Percentiles rank a stretch among this genome's conserved stretches.
phyloP scores from a whole-genome alignment of 2,888 invertebrate genomes.

The Sicus ferrugineus region DNA sequence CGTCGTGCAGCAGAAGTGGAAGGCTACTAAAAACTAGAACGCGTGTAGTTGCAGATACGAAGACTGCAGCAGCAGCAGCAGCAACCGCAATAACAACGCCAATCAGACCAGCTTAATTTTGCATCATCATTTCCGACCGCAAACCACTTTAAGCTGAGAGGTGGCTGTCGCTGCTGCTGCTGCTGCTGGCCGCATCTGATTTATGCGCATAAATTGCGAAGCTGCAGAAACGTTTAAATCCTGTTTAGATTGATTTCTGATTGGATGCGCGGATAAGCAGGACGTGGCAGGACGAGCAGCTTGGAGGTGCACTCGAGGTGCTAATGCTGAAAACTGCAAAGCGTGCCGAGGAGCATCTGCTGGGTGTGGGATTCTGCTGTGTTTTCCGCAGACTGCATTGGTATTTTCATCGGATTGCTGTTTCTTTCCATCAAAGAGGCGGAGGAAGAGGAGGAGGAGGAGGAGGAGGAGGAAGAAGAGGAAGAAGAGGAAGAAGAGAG shows the following conservation, averaged over 20 bases:
- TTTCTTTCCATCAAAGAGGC: background rate
- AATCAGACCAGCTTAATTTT: conserved; percentile 12
- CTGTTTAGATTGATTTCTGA: conserved; percentile 25
- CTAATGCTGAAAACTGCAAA: background rate
- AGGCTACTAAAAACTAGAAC: background rate
- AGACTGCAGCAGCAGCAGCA: background rate
- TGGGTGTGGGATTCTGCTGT: background rate
- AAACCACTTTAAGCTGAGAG: conserved; percentile 8
- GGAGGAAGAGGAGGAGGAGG: background rate
- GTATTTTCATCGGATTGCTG: background rate
- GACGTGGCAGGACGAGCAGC: background rate
- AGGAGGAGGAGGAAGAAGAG: background rate
- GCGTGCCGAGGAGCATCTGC: background rate
- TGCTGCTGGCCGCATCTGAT: conserved; percentile 8
- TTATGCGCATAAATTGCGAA: conserved; percentile 21
- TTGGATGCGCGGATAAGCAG: conserved; percentile 20
- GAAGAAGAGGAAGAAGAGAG: background rate
- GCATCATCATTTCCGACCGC: conserved; percentile 9
- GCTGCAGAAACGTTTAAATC: conserved; percentile 12
- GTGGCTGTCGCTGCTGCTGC: conserved; percentile 22
- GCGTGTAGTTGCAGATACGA: background rate
- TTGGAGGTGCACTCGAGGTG: conserved; percentile 8
- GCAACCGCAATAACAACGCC: background rate
- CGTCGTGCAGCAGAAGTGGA: background rate
- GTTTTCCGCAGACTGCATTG: background rate